A percentile compares a stretch with the other conserved stretches of the same genome.
Evolutionary conservation across 1,140 invertebrate genomes (phyloP).

Genomic region (Drosophila guanche): DNA sequence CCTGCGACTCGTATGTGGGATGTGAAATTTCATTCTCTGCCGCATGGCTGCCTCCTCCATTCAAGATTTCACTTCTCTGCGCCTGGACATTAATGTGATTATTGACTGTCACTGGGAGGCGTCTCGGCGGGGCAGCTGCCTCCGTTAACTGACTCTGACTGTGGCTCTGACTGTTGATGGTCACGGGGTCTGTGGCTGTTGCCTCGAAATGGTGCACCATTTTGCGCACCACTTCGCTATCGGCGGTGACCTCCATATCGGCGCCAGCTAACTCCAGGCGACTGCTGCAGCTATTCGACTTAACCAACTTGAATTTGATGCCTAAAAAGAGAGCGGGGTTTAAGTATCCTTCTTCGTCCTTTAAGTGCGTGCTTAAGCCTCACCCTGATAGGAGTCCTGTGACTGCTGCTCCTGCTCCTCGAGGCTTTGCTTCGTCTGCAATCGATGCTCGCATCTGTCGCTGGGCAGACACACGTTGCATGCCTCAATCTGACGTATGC

Average conservation of each 20-base stretch:
- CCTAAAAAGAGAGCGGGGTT: slow-evolving; percentile 70
- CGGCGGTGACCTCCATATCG: slow-evolving; percentile 47
- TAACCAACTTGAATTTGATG: slow-evolving; percentile 90
- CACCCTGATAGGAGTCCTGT: slow-evolving; percentile 71
- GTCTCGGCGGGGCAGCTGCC: slow-evolving; percentile 26
- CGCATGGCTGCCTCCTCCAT: slow-evolving; percentile 26
- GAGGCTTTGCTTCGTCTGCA: slow-evolving; percentile 39
- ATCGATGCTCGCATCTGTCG: slow-evolving; percentile 47
- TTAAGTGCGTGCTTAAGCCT: slow-evolving; percentile 1
- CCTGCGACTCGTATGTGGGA: slow-evolving; percentile 61
- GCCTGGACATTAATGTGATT: slow-evolving; percentile 81
- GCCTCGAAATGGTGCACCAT: slow-evolving; percentile 80
- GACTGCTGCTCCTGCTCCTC: slow-evolving; percentile 21
- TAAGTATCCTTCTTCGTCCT: not conserved
- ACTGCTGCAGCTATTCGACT: slow-evolving; percentile 93
- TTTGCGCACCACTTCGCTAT: slow-evolving; percentile 71
- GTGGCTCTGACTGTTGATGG: slow-evolving; percentile 68
- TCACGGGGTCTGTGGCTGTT: slow-evolving; percentile 47
- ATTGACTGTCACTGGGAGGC: slow-evolving; percentile 76
- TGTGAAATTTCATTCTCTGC: slow-evolving; percentile 10
- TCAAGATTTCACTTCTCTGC: slow-evolving; percentile 42
- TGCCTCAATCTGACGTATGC: slow-evolving; percentile 71
- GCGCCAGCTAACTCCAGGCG: slow-evolving; percentile 90
- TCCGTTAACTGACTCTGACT: slow-evolving; percentile 6
- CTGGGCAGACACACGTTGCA: slow-evolving; percentile 61